Conservation (phyloP, 2,113 vertebrate species). For the Rafetus swinhoei region DNA sequence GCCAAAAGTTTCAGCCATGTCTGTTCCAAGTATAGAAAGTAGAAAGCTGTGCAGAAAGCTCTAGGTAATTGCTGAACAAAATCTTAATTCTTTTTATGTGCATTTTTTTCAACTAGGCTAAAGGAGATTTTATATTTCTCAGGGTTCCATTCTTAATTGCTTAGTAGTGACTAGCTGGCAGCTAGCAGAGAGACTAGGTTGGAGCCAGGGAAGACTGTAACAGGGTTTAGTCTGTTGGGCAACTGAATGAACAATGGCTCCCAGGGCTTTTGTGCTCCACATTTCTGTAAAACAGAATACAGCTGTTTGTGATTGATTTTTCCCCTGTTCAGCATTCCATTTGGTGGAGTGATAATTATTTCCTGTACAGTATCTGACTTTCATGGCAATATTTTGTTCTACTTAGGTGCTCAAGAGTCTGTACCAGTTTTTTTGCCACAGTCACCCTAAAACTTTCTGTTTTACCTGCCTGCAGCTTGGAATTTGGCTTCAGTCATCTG, state of each 20-base stretch:
- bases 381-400: background rate
- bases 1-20: background rate
- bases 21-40: background rate
- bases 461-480: constrained; percentile 49
- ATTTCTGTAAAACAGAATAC: constrained; percentile 55
- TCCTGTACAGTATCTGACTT: constrained; percentile 12
- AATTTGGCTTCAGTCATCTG: constrained; percentile 32
- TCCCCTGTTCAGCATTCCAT: background rate
- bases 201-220: constrained; percentile 14
- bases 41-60: background rate
- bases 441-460: background rate
- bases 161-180: background rate
- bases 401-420: constrained; percentile 25
- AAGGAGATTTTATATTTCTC: background rate
- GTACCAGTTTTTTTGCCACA: constrained; percentile 50
- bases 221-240: constrained; percentile 44
- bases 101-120: background rate
- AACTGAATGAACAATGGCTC: constrained; percentile 24
- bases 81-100: background rate
- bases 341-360: constrained; percentile 35
- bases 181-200: background rate
- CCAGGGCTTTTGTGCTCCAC: constrained; percentile 56
- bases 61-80: background rate
- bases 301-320: constrained; percentile 43
- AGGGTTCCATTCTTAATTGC: background rate